Percentiles rank a stretch among this genome's conserved stretches.
Evolutionary conservation across 2,797 vertebrate species (phyloP).

Genomic region (Calcarius lapponicus): DNA sequence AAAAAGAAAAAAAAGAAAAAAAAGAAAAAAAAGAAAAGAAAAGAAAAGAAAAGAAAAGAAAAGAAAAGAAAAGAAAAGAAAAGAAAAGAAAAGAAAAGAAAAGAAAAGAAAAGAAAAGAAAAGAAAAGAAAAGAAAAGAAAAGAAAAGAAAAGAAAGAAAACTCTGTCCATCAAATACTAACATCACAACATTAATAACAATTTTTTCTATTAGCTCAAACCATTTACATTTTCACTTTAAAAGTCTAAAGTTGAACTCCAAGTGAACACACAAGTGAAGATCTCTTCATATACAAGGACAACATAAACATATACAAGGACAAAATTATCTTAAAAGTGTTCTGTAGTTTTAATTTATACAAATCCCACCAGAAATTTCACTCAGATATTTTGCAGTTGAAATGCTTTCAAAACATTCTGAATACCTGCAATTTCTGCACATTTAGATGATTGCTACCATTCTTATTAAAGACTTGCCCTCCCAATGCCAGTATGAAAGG

Average conservation of each 20-base stretch:
- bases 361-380: background rate
- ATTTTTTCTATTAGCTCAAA: background rate
- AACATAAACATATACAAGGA: background rate
- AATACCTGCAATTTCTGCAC: conserved; percentile 59
- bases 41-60: no score
- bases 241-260: background rate
- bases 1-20: no score
- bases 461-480: conserved; percentile 38
- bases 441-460: conserved; percentile 66
- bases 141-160: background rate
- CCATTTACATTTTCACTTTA: background rate
- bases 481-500: background rate
- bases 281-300: background rate
- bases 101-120: no score
- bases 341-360: background rate
- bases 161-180: background rate
- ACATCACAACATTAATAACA: background rate
- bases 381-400: background rate
- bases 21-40: no score
- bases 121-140: no score
- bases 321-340: background rate
- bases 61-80: no score
- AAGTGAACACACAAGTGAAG: background rate
- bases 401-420: background rate
- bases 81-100: no score